A percentile compares a stretch with the other conserved stretches of the same genome.
Evolutionary conservation across 2,113 vertebrate genomes (phyloP).

Genomic region (Hypocryptadius cinnamomeus): DNA sequence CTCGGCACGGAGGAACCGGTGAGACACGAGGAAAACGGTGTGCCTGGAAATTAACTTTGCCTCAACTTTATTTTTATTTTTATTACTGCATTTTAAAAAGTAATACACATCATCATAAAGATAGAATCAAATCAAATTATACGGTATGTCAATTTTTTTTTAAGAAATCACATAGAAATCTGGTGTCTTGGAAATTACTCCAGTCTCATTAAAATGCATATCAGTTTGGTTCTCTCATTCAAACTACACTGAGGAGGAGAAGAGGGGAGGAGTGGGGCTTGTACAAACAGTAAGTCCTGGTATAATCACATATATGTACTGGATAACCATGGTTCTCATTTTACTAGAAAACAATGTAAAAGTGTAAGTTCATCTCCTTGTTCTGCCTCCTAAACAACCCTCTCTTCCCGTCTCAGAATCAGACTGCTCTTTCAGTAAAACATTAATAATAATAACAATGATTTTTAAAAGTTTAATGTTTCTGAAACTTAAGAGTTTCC

Average conservation of each 20-base stretch:
- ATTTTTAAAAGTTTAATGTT: not conserved
- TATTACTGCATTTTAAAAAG: not conserved
- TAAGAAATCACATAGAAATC: not conserved
- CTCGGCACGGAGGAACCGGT: not conserved
- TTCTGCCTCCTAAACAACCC: not conserved
- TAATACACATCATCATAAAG: not conserved
- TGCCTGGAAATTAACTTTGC: not conserved
- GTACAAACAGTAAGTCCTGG: not conserved
- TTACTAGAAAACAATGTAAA: not conserved
- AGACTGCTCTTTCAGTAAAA: not conserved
- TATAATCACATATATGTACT: not conserved
- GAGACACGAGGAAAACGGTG: accelerated
- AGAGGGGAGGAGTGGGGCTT: not conserved
- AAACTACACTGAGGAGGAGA: not conserved
- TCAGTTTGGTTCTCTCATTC: not conserved
- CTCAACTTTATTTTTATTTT: too few species aligned
- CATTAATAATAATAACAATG: not conserved
- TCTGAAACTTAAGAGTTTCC: not conserved
- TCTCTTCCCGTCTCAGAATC: not conserved
- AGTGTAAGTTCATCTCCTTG: not conserved
- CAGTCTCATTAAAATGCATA: not conserved
- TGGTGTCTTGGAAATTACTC: not conserved
- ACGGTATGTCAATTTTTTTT: not conserved
- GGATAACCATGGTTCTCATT: not conserved
- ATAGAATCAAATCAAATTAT: not conserved